These are phyloP conservation scores for Melanotaenia duboulayi DNA, from an alignment of 2,113 vertebrate genomes.

Conservation along the genomic window DNA sequence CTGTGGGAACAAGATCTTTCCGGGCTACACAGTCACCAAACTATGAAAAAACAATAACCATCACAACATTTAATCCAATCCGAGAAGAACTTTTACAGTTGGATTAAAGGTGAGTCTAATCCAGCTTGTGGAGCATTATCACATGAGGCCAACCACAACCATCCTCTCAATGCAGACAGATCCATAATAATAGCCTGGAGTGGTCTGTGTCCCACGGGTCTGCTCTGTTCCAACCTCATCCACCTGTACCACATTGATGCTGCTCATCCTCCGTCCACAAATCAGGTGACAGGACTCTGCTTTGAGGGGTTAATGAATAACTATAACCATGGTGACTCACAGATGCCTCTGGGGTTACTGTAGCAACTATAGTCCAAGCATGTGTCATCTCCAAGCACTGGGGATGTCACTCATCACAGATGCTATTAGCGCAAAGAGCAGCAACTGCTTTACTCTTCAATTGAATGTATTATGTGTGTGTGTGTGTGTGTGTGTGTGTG, in stretches of 20 bases:
- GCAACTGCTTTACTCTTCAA: constrained; percentile 5
- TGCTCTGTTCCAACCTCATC: background rate
- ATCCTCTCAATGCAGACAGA: no score
- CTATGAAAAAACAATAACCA: no score
- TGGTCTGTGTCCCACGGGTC: background rate
- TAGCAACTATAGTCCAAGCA: constrained; percentile 26
- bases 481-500: no score
- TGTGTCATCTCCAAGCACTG: constrained; percentile 42
- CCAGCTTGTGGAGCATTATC: no score
- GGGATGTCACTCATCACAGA: constrained; percentile 45
- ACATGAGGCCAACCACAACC: no score
- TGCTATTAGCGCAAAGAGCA: constrained; percentile 21
- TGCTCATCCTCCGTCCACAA: constrained; percentile 7
- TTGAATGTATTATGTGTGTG: background rate
- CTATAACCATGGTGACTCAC: constrained; percentile 29
- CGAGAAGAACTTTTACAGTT: no score
- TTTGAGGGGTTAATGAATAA: constrained; percentile 44
- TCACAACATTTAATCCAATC: no score
- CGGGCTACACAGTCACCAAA: no score
- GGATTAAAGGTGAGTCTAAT: no score
- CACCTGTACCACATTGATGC: constrained; percentile 14
- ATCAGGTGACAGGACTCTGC: constrained; percentile 1
- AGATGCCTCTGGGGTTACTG: constrained; percentile 28
- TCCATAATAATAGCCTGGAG: no score
- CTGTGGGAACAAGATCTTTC: no score